A percentile compares a stretch with the other conserved stretches of the same genome.
These are phyloP conservation scores for Poeciliopsis turrubarensis DNA, from an alignment of 2,113 vertebrate genomes.

Conservation along the genomic window DNA sequence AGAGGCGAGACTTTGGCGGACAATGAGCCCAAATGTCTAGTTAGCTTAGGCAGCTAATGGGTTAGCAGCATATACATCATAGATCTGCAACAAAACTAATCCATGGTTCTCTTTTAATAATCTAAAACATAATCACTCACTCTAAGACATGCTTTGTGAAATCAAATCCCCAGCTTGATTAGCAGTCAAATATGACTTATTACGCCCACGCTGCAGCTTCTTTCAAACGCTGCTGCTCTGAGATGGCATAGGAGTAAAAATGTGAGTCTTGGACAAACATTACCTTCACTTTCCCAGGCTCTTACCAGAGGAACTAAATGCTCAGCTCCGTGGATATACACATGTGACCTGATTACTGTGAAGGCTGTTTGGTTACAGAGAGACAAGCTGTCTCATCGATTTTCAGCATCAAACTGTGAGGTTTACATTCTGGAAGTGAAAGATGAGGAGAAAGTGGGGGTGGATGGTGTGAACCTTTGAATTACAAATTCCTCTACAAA, in stretches of 20 bases:
- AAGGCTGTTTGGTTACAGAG: constrained; percentile 52
- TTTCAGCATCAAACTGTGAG: constrained; percentile 53
- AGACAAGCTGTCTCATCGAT: constrained; percentile 64
- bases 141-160: constrained; percentile 5
- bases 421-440: constrained; percentile 52
- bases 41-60: background rate
- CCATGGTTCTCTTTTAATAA: background rate
- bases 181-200: constrained; percentile 34
- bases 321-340: constrained; percentile 10
- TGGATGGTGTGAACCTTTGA: background rate
- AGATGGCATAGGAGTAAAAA: constrained; percentile 19
- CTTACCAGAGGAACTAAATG: constrained; percentile 9
- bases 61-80: background rate
- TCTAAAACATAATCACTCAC: background rate
- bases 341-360: constrained; percentile 54
- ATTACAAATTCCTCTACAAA: constrained; percentile 28
- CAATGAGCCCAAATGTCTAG: background rate
- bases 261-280: constrained; percentile 1
- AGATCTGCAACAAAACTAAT: background rate
- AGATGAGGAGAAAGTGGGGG: constrained; percentile 27
- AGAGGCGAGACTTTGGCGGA: background rate
- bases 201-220: constrained; percentile 6
- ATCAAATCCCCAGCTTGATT: background rate
- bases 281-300: background rate
- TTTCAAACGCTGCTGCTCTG: constrained; percentile 19